phyloP scores from a whole-genome alignment of 2,113 vertebrate species.

The Pygoscelis antarcticus region DNA sequence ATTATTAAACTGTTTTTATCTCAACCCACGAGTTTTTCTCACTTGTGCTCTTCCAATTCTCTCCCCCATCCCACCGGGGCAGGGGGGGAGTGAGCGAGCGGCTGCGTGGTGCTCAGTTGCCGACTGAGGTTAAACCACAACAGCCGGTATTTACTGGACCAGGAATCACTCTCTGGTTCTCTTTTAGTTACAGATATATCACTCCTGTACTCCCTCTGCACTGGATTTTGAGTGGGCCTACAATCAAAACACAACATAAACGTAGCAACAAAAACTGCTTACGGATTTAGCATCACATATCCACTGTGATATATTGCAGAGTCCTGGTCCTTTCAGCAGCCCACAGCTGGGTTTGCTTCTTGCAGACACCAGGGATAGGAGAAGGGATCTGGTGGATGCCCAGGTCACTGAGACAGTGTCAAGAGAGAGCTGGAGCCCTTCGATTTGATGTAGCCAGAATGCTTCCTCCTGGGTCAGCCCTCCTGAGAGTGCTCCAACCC shows the following conservation, averaged over 20 bases:
- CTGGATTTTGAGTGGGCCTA: background rate
- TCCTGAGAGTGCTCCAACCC: background rate
- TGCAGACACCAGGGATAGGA: background rate
- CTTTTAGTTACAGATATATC: background rate
- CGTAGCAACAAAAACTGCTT: background rate
- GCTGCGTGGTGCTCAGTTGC: no score
- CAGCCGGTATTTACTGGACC: background rate
- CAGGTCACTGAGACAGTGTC: background rate
- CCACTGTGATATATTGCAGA: background rate
- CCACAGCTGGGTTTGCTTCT: background rate
- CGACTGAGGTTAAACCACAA: no score
- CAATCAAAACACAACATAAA: background rate
- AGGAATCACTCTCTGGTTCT: background rate
- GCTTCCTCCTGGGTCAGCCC: background rate
- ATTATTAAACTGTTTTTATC: no score
- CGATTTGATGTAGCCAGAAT: background rate
- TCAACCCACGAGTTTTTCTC: no score
- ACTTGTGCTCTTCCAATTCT: no score
- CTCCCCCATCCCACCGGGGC: no score
- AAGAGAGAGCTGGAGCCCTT: background rate
- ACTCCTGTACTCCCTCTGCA: background rate
- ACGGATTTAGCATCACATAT: background rate
- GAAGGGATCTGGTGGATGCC: background rate
- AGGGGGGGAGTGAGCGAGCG: no score
- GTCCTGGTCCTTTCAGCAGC: background rate